Percentiles rank a stretch among this genome's conserved stretches.
phyloP scores from a whole-genome alignment of 2,888 invertebrate species.

The Hipparchia semele region DNA sequence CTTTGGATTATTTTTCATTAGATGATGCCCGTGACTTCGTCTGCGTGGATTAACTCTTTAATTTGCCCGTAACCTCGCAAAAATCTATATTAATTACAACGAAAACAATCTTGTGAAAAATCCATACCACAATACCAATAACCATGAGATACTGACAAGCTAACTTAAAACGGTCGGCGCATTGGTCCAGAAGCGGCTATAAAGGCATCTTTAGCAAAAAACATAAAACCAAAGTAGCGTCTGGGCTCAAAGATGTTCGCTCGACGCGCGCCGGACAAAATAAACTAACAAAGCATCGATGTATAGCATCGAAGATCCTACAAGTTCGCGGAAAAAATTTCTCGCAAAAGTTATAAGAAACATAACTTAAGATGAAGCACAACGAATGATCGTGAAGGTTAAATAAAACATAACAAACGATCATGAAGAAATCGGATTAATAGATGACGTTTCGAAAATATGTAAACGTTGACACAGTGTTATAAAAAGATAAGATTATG shows the following conservation, averaged over 20 bases:
- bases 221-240: conserved; percentile 22
- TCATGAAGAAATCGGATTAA: too few species aligned
- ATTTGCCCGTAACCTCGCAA: too few species aligned
- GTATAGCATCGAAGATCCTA: neutral
- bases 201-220: conserved; percentile 13
- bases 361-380: too few species aligned
- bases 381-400: too few species aligned
- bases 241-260: conserved; percentile 24
- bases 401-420: too few species aligned
- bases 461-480: too few species aligned
- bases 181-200: neutral
- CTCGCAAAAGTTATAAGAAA: neutral
- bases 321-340: neutral
- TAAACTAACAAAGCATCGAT: neutral
- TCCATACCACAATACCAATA: neutral
- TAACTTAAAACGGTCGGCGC: conserved; percentile 20
- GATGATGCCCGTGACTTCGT: too few species aligned
- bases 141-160: conserved; percentile 17
- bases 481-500: too few species aligned
- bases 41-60: too few species aligned
- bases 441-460: too few species aligned
- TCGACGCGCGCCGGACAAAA: neutral
- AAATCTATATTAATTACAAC: neutral
- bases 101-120: neutral
- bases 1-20: too few species aligned